Evolutionary conservation across 2,888 invertebrate species (phyloP).

Genomic region (Polyploca ridens): DNA sequence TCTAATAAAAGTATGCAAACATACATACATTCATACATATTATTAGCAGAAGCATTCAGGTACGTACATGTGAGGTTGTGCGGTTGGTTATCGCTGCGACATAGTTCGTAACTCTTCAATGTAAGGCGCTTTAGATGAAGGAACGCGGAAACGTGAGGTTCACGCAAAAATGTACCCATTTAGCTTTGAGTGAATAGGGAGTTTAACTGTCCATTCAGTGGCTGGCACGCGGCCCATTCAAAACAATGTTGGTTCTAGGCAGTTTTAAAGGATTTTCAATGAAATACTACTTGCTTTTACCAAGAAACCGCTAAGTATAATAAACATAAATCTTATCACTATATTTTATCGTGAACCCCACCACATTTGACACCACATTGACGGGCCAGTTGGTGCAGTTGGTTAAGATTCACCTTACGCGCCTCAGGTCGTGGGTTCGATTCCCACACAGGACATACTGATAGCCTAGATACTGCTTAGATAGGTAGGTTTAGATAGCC

Average conservation of each 20-base stretch:
- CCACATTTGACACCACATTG: too few species aligned
- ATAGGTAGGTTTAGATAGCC: too few species aligned
- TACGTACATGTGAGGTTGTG: constrained; percentile 34
- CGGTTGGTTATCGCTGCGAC: constrained; percentile 32
- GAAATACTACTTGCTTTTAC: constrained; percentile 47
- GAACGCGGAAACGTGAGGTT: constrained; percentile 71
- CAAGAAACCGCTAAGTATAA: constrained; percentile 49
- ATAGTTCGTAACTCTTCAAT: constrained; percentile 15
- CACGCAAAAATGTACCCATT: constrained; percentile 68
- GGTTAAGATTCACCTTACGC: too few species aligned
- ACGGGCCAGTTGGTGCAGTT: too few species aligned
- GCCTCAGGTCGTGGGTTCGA: too few species aligned
- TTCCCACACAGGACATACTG: too few species aligned
- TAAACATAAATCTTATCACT: constrained; percentile 25
- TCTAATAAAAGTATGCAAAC: neutral
- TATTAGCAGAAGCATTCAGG: neutral
- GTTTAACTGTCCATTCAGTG: constrained; percentile 74
- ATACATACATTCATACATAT: neutral
- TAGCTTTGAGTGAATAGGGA: constrained; percentile 71
- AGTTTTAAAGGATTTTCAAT: constrained; percentile 57
- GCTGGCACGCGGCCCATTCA: constrained; percentile 58
- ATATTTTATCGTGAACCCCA: constrained; percentile 1
- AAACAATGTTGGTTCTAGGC: constrained; percentile 63
- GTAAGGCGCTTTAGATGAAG: constrained; percentile 30
- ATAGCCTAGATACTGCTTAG: too few species aligned